Conservation (phyloP, 2,888 invertebrate genomes). For the Busseola fusca region DNA sequence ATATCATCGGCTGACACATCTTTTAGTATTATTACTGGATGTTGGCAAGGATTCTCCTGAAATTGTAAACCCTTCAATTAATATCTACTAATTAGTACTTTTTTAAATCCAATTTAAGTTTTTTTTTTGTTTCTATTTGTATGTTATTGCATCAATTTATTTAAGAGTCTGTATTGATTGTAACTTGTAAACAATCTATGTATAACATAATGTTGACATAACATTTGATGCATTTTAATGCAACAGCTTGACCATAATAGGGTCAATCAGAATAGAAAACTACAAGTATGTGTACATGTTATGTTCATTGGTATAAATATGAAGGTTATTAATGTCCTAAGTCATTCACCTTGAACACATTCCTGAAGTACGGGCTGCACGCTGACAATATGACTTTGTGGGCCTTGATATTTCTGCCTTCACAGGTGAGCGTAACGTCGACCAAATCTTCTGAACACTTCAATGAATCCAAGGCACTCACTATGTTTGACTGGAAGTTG, state of each 20-base stretch:
- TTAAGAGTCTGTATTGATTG: neutral
- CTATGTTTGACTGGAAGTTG: conserved; percentile 92
- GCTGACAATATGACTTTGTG: conserved; percentile 93
- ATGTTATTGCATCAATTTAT: neutral
- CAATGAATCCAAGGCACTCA: conserved; percentile 91
- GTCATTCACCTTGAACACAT: conserved; percentile 92
- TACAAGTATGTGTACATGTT: conserved; percentile 46
- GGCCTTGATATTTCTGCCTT: conserved; percentile 92
- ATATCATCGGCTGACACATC: conserved; percentile 91
- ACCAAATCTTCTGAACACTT: conserved; percentile 92
- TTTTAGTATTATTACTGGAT: conserved; percentile 92
- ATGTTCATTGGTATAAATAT: conserved; percentile 73
- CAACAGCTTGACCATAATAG: conserved; percentile 50
- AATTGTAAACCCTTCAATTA: conserved; percentile 32
- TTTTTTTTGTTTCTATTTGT: neutral
- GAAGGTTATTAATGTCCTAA: conserved; percentile 86
- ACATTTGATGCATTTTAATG: conserved; percentile 34
- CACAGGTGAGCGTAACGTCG: conserved; percentile 92
- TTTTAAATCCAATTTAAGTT: neutral
- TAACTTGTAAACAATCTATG: conserved; percentile 1
- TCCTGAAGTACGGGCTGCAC: conserved; percentile 93
- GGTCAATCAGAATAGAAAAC: conserved; percentile 55
- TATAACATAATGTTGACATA: conserved; percentile 41
- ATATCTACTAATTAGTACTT: neutral
- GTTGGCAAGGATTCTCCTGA: conserved; percentile 92